These are phyloP conservation scores for Phrynocephalus vlangalii DNA, from an alignment of 2,797 vertebrate genomes.

Conservation along the genomic window DNA sequence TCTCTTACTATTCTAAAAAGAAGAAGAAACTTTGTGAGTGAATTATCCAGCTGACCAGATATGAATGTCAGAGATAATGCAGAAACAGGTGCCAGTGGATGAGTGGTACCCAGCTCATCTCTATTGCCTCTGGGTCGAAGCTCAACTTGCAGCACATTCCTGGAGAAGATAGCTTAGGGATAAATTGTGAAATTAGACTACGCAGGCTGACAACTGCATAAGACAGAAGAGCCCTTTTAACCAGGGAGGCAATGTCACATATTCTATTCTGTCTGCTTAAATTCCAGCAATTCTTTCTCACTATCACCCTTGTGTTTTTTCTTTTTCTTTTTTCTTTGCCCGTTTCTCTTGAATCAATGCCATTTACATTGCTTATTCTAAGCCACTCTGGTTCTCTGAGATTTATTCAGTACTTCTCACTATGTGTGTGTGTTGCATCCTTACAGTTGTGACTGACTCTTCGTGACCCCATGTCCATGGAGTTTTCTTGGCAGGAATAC, in stretches of 20 bases:
- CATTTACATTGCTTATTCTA: neutral
- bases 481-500: too few relatives aligned
- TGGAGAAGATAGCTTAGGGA: neutral
- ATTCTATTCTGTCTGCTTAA: neutral
- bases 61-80: neutral
- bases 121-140: slow-evolving; percentile 12
- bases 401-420: slow-evolving; percentile 2
- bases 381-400: neutral
- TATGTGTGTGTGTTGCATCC: too few relatives aligned
- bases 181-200: neutral
- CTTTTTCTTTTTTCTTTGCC: too few relatives aligned
- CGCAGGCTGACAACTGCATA: slow-evolving; percentile 1
- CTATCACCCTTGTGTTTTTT: neutral
- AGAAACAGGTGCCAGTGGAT: neutral
- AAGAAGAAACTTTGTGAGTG: neutral
- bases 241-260: neutral
- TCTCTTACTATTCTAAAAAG: neutral
- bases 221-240: neutral
- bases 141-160: neutral
- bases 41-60: neutral
- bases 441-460: too few relatives aligned
- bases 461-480: too few relatives aligned
- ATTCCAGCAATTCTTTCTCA: neutral
- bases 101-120: neutral
- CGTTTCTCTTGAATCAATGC: slow-evolving; percentile 5